Percentiles rank a stretch among this genome's conserved stretches.
These are phyloP conservation scores for Pseudomyrmex cubaensis DNA, from an alignment of 1,140 invertebrate genomes.

Conservation along the genomic window DNA sequence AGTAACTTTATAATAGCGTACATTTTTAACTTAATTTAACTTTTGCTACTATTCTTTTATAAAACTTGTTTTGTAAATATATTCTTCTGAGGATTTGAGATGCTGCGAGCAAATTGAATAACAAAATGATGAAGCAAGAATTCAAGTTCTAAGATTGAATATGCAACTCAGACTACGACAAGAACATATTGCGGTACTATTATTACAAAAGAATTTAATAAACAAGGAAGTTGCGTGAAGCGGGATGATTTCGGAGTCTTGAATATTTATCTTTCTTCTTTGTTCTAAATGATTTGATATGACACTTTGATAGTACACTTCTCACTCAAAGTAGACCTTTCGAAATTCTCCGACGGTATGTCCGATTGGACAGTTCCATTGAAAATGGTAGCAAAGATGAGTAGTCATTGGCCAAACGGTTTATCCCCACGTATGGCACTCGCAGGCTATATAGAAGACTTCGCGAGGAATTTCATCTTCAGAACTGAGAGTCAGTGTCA, in stretches of 20 bases:
- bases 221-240: background rate
- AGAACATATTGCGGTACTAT: background rate
- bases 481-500: conserved; percentile 84
- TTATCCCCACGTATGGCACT: conserved; percentile 77
- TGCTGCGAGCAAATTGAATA: too few species aligned
- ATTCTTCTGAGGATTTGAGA: too few species aligned
- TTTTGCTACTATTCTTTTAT: too few species aligned
- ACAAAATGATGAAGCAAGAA: too few species aligned
- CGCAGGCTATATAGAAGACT: conserved; percentile 84
- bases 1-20: too few species aligned
- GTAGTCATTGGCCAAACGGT: conserved; percentile 78
- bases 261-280: background rate
- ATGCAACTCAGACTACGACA: too few species aligned
- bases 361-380: conserved; percentile 78
- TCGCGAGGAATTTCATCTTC: conserved; percentile 83
- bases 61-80: too few species aligned
- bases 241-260: background rate
- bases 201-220: background rate
- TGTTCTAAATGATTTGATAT: conserved; percentile 41
- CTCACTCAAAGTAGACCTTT: conserved; percentile 63
- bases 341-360: background rate
- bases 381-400: conserved; percentile 79
- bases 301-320: conserved; percentile 25
- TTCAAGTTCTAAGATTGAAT: too few species aligned
- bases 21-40: too few species aligned